Percentiles rank a stretch among this genome's conserved stretches.
phyloP scores from a whole-genome alignment of 2,888 invertebrate genomes.

The Melitaea athalia region DNA sequence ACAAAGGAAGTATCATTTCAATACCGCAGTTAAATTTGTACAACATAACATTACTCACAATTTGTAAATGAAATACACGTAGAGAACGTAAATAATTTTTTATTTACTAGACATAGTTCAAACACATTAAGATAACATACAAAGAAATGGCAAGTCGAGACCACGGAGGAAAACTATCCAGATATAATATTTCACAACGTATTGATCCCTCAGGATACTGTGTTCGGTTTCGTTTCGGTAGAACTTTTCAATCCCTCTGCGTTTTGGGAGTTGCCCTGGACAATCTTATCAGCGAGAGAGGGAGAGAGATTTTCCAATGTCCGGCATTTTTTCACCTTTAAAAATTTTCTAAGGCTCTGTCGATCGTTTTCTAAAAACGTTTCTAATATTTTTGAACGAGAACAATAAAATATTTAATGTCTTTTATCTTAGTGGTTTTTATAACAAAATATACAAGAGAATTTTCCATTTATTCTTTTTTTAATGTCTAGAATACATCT shows the following conservation, averaged over 20 bases:
- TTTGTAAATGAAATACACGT: not conserved
- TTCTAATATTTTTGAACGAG: conserved; percentile 76
- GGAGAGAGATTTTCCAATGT: conserved; percentile 78
- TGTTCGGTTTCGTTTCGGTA: conserved; percentile 77
- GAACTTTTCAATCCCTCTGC: conserved; percentile 81
- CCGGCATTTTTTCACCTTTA: conserved; percentile 75
- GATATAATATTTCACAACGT: conserved; percentile 78
- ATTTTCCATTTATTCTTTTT: no score
- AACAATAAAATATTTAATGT: conserved; percentile 60
- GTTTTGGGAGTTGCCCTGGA: conserved; percentile 81
- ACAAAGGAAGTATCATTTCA: not conserved
- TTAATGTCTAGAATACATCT: no score
- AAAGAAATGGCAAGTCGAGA: conserved; percentile 54
- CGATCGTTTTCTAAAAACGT: conserved; percentile 68
- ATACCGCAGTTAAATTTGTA: not conserved
- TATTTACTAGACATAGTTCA: conserved; percentile 17
- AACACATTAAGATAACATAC: conserved; percentile 57
- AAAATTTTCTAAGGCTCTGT: conserved; percentile 71
- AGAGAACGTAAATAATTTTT: not conserved
- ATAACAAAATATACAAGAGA: no score
- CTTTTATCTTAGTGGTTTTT: not conserved
- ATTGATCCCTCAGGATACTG: conserved; percentile 77
- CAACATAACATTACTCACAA: no score
- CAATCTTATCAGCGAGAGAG: conserved; percentile 77
- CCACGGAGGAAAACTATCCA: conserved; percentile 67